These are phyloP conservation scores for Himalopsyche phryganea DNA, from an alignment of 1,140 invertebrate species.

Conservation along the genomic window DNA sequence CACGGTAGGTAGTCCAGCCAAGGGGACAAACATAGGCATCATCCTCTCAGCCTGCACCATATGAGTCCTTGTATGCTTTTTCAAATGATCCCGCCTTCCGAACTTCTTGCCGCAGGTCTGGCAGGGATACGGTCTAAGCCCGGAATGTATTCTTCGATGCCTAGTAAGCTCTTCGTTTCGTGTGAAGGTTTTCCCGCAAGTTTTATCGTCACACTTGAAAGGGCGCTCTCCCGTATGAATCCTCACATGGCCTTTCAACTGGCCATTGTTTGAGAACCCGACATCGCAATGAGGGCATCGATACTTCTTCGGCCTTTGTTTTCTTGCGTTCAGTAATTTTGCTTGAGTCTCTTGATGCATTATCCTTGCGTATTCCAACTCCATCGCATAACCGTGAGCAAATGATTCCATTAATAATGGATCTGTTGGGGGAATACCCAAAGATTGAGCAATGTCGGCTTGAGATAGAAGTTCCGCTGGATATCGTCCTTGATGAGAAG, in stretches of 20 bases:
- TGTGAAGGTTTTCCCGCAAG: slow-evolving; percentile 87
- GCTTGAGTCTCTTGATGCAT: slow-evolving; percentile 63
- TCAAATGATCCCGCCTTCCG: slow-evolving; percentile 83
- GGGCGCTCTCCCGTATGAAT: slow-evolving; percentile 91
- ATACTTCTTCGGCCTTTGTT: slow-evolving; percentile 84
- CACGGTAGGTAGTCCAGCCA: slow-evolving; percentile 44
- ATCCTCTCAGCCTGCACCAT: slow-evolving; percentile 51
- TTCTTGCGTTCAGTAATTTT: slow-evolving; percentile 61
- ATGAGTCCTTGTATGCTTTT: slow-evolving; percentile 78
- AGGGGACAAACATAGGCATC: slow-evolving; percentile 52
- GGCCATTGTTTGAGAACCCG: slow-evolving; percentile 90
- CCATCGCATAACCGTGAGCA: slow-evolving; percentile 58
- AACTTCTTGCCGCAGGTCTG: slow-evolving; percentile 79
- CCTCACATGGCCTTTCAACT: slow-evolving; percentile 84
- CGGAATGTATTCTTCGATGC: slow-evolving; percentile 87
- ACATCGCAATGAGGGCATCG: slow-evolving; percentile 84
- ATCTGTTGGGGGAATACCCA: slow-evolving; percentile 51
- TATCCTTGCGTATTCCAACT: slow-evolving; percentile 63
- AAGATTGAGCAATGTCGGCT: slow-evolving; percentile 48
- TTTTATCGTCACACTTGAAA: slow-evolving; percentile 77
- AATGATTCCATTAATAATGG: slow-evolving; percentile 51
- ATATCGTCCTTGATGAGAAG: slow-evolving; percentile 37
- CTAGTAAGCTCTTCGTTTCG: slow-evolving; percentile 90
- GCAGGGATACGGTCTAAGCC: slow-evolving; percentile 76
- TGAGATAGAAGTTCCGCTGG: slow-evolving; percentile 45